These are phyloP conservation scores for Pterocles gutturalis DNA, from an alignment of 2,113 vertebrate genomes.

Conservation along the genomic window DNA sequence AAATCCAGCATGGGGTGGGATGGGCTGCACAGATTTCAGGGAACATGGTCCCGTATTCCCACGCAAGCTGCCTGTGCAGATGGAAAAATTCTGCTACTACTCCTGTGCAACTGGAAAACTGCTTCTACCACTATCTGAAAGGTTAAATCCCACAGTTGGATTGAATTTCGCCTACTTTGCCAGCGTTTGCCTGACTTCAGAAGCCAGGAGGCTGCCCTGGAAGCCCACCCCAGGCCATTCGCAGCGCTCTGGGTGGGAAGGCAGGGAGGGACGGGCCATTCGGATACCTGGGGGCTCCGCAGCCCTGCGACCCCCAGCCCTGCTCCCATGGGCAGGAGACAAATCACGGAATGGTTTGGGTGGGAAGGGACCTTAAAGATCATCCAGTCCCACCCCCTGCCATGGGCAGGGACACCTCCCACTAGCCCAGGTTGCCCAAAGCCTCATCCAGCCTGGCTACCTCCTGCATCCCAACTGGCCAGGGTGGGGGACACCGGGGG, in stretches of 20 bases:
- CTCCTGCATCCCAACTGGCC: background rate
- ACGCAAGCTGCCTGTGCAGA: background rate
- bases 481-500: accelerated
- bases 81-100: background rate
- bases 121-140: accelerated
- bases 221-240: background rate
- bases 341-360: no score
- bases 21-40: background rate
- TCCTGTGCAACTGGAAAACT: background rate
- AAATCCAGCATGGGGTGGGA: background rate
- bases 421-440: no score
- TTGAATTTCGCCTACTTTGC: background rate
- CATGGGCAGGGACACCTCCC: no score
- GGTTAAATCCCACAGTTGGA: accelerated
- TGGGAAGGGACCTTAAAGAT: no score
- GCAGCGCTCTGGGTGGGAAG: accelerated
- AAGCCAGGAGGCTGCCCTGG: background rate
- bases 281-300: accelerated
- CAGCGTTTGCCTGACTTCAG: accelerated
- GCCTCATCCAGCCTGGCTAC: no score
- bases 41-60: accelerated
- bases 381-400: no score
- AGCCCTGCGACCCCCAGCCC: background rate
- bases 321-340: background rate
- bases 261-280: background rate